These are phyloP conservation scores for Scatophagus argus DNA, from an alignment of 2,113 vertebrate species.

Conservation along the genomic window DNA sequence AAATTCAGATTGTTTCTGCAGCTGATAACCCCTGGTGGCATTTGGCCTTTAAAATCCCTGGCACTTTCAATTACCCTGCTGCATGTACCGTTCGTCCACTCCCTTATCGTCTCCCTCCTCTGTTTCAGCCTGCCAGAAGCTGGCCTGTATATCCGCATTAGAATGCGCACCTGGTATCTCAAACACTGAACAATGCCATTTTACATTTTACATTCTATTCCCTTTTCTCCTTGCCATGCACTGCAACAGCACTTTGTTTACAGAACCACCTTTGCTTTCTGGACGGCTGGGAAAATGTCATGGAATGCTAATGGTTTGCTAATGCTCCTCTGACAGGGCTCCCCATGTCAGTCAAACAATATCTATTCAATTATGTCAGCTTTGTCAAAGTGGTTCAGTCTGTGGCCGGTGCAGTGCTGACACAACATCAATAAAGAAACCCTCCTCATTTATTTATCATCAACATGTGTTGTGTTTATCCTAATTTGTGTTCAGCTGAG, in stretches of 20 bases:
- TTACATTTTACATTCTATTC: conserved; percentile 76
- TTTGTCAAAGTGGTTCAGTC: conserved; percentile 68
- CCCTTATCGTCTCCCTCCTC: conserved; percentile 71
- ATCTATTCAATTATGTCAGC: conserved; percentile 54
- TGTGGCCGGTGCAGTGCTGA: conserved; percentile 9
- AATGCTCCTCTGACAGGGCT: conserved; percentile 67
- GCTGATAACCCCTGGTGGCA: conserved; percentile 77
- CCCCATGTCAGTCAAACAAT: conserved; percentile 71
- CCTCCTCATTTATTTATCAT: conserved; percentile 19
- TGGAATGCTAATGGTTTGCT: conserved; percentile 78
- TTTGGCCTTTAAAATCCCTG: conserved; percentile 80
- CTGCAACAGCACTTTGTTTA: conserved; percentile 74
- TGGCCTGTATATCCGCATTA: conserved; percentile 74
- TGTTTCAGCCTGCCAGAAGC: conserved; percentile 72
- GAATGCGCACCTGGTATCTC: conserved; percentile 74
- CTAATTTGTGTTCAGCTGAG: conserved; percentile 32
- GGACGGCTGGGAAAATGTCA: conserved; percentile 80
- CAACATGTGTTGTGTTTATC: neutral
- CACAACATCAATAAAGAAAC: conserved; percentile 48
- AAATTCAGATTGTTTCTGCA: conserved; percentile 76
- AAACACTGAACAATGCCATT: conserved; percentile 71
- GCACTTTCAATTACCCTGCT: conserved; percentile 76
- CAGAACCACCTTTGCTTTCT: conserved; percentile 68
- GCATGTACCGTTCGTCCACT: conserved; percentile 64
- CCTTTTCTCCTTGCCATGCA: conserved; percentile 71